These are phyloP conservation scores for Lasiurus cinereus DNA, from an alignment of 2,113 vertebrate genomes.

Conservation along the genomic window DNA sequence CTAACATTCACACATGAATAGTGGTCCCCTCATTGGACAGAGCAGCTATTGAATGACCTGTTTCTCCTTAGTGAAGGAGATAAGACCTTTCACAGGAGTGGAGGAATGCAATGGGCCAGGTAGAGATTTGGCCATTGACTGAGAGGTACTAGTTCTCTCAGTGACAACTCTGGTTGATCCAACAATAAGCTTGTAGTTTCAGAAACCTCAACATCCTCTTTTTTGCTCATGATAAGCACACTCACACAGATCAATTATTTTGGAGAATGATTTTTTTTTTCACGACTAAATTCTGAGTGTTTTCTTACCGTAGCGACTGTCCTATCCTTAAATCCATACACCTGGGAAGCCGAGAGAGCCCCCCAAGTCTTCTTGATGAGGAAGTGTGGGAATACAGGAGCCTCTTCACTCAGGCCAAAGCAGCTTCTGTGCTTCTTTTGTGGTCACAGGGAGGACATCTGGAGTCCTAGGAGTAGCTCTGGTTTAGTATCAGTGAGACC, in stretches of 20 bases:
- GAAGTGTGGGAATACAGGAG: not conserved
- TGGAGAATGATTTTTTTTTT: not conserved
- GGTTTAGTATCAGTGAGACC: not conserved
- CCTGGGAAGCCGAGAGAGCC: not conserved
- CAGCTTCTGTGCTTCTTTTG: slow-evolving; percentile 1
- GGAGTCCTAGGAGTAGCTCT: slow-evolving; percentile 12
- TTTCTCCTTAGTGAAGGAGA: not conserved
- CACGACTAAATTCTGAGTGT: not conserved
- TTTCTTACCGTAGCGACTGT: not conserved
- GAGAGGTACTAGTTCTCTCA: not conserved
- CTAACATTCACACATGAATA: not conserved
- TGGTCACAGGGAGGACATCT: not conserved
- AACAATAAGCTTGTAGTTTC: not conserved
- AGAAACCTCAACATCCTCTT: not conserved
- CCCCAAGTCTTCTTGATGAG: not conserved
- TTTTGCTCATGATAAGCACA: not conserved
- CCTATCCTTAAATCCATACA: not conserved
- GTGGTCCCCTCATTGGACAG: not conserved
- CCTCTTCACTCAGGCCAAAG: not conserved
- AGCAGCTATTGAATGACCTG: not conserved
- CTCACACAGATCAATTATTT: not conserved
- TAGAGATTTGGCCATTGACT: not conserved
- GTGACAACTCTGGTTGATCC: not conserved
- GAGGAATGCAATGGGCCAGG: not conserved
- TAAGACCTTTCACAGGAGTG: not conserved